Conservation (phyloP, 2,113 vertebrate species). For the Onychorhynchus coronatus region DNA sequence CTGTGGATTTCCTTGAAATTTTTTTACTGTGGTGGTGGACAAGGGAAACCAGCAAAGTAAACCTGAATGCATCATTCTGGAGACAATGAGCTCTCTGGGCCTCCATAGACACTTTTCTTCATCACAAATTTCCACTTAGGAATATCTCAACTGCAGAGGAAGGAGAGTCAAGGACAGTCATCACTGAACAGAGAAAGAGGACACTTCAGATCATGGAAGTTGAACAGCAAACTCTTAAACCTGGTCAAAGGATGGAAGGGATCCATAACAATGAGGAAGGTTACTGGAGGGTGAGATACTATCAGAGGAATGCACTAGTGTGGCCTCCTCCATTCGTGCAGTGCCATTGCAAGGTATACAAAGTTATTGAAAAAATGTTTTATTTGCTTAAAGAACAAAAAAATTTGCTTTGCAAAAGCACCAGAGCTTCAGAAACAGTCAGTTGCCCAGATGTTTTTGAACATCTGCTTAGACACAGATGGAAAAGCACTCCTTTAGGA, state of each 20-base stretch:
- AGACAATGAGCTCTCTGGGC: neutral
- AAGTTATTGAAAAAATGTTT: neutral
- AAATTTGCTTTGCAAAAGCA: neutral
- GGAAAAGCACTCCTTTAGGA: slow-evolving; percentile 40
- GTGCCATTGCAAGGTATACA: neutral
- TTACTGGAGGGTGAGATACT: neutral
- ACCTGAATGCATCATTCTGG: neutral
- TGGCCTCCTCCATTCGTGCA: neutral
- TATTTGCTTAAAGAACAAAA: neutral
- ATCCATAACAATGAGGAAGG: neutral
- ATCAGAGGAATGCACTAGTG: neutral
- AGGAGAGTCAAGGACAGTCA: neutral
- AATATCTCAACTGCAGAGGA: neutral
- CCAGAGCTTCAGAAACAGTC: neutral
- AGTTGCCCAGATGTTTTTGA: slow-evolving; percentile 14
- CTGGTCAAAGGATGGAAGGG: neutral
- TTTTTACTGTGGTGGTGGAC: neutral
- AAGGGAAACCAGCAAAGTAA: neutral
- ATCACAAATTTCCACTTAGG: neutral
- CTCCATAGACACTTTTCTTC: neutral
- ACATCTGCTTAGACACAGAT: slow-evolving; percentile 27
- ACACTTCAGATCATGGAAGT: neutral
- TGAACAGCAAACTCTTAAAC: neutral
- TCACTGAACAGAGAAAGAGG: neutral
- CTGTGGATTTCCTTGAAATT: neutral